A percentile compares a stretch with the other conserved stretches of the same genome.
phyloP scores from a whole-genome alignment of 1,140 invertebrate genomes.

The Drosophila malerkotliana region DNA sequence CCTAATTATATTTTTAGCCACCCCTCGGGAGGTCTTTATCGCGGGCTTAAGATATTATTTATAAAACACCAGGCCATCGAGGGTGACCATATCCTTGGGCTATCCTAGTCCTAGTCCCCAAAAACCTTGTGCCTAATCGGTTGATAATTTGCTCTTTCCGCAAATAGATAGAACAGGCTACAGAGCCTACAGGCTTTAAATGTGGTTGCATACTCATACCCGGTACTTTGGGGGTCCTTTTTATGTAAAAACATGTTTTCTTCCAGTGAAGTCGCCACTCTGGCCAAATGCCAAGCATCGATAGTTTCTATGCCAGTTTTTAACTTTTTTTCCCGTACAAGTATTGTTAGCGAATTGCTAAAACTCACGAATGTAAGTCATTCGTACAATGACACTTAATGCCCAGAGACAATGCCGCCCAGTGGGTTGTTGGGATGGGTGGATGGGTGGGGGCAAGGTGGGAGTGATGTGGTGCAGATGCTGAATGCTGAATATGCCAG shows the following conservation, averaged over 20 bases:
- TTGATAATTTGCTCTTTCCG: conserved; percentile 16
- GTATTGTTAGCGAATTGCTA: conserved; percentile 38
- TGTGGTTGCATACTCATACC: neutral
- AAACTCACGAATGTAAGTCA: conserved; percentile 65
- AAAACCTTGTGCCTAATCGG: conserved; percentile 50
- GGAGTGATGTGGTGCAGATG: conserved; percentile 2
- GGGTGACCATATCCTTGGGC: conserved; percentile 26
- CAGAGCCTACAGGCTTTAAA: neutral
- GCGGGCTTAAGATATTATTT: conserved; percentile 29
- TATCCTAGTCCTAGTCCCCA: conserved; percentile 4
- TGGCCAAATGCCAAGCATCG: conserved; percentile 45
- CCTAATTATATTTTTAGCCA: conserved; percentile 38
- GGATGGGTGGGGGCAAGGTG: neutral
- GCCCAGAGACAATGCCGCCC: conserved; percentile 33
- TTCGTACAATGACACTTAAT: conserved; percentile 73
- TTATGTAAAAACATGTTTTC: neutral
- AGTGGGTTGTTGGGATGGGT: neutral
- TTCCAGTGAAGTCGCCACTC: conserved; percentile 12
- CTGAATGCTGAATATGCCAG: conserved; percentile 11
- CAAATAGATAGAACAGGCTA: conserved; percentile 32
- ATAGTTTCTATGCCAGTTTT: conserved; percentile 18
- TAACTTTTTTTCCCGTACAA: conserved; percentile 7
- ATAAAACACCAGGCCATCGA: conserved; percentile 21
- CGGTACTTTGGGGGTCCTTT: neutral
- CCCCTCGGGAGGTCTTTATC: conserved; percentile 32